Conservation (phyloP, 2,888 invertebrate species). For the Caenorhabditis sp. region DNA sequence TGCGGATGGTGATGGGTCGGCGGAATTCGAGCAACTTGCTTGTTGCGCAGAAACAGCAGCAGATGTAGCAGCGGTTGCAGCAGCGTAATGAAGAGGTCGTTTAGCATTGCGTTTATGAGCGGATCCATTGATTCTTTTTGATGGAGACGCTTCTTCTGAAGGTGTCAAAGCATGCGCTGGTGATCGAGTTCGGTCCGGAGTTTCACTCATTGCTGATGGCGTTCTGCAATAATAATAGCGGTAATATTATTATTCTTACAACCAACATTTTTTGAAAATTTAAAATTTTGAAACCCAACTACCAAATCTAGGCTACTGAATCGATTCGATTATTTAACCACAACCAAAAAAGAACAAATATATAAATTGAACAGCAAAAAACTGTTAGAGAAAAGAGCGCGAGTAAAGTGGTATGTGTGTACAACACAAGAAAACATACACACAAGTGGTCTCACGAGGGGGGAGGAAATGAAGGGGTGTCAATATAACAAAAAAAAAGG, state of each 20-base stretch:
- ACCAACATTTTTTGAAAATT: constrained; percentile 1
- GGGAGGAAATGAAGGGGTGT: constrained; percentile 4
- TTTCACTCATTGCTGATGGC: constrained; percentile 43
- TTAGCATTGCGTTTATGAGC: constrained; percentile 15
- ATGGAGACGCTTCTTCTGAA: neutral
- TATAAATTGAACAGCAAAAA: neutral
- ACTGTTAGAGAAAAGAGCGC: neutral
- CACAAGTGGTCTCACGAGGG: constrained; percentile 8
- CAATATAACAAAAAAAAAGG: neutral
- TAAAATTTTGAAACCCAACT: neutral
- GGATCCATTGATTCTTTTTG: constrained; percentile 13
- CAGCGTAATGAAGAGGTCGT: constrained; percentile 16
- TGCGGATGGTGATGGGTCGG: constrained; percentile 23
- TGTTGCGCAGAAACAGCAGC: neutral
- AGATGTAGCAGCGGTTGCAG: neutral
- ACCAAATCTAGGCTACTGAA: too few relatives aligned
- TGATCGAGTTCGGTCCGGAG: constrained; percentile 29
- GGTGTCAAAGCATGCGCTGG: constrained; percentile 7
- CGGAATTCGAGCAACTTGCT: constrained; percentile 10
- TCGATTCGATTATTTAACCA: neutral
- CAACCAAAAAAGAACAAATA: neutral
- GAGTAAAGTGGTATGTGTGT: constrained; percentile 1
- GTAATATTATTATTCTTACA: too few relatives aligned
- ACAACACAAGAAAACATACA: neutral
- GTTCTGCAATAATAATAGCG: constrained; percentile 35